Conservation (phyloP, 2,797 vertebrate species). For the Catamblyrhynchus diadema region DNA sequence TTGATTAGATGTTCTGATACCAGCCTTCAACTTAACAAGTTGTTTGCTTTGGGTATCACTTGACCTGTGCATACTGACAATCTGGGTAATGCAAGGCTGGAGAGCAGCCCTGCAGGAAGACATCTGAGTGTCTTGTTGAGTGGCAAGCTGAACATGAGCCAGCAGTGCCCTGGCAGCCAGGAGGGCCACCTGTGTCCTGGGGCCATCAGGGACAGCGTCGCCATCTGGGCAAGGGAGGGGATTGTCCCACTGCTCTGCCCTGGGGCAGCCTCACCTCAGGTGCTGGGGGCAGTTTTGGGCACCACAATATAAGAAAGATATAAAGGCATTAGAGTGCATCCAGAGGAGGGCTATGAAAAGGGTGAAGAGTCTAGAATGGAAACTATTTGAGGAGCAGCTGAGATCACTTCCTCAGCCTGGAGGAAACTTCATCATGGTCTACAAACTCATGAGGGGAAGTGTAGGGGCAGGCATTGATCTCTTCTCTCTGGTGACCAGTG, state of each 20-base stretch:
- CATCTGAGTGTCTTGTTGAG: not conserved
- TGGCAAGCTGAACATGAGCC: not conserved
- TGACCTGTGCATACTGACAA: not conserved
- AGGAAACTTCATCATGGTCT: not conserved
- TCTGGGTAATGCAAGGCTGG: not conserved
- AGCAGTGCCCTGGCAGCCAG: not conserved
- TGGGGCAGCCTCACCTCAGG: fast-evolving
- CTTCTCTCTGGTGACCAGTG: not conserved
- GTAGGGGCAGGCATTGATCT: not conserved
- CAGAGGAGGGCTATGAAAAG: fast-evolving
- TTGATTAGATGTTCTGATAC: conserved; percentile 4
- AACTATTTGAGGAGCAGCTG: not conserved
- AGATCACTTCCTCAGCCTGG: not conserved
- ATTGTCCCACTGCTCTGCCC: not conserved
- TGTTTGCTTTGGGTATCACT: conserved; percentile 26
- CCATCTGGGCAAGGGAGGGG: fast-evolving
- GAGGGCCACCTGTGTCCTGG: not conserved
- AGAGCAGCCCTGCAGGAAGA: not conserved
- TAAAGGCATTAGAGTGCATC: not conserved
- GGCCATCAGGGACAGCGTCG: fast-evolving
- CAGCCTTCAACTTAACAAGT: not conserved
- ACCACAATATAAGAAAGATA: not conserved
- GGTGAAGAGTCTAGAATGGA: not conserved
- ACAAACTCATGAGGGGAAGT: not conserved
- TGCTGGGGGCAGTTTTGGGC: not conserved